These are phyloP conservation scores for Sussaba pulchella DNA, from an alignment of 2,888 invertebrate genomes.

Conservation along the genomic window DNA sequence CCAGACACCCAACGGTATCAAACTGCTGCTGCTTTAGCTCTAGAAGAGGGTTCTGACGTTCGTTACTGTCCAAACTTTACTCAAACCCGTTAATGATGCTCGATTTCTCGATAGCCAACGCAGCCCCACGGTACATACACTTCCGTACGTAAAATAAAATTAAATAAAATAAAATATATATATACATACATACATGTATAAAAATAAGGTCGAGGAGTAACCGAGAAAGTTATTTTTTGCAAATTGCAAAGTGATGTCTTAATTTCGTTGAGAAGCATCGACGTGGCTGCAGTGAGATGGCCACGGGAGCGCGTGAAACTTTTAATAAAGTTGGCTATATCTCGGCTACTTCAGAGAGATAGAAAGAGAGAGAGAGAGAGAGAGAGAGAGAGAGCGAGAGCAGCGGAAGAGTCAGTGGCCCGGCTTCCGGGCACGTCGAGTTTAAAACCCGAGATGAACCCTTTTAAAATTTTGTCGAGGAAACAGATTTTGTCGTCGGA, in stretches of 20 bases:
- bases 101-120: slow-evolving; percentile 34
- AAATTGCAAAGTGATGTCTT: slow-evolving; percentile 78
- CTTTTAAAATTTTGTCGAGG: slow-evolving; percentile 72
- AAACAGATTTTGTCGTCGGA: slow-evolving; percentile 73
- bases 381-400: no score
- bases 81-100: slow-evolving; percentile 51
- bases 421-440: slow-evolving; percentile 8
- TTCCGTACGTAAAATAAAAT: slow-evolving; percentile 17
- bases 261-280: slow-evolving; percentile 73
- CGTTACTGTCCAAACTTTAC: slow-evolving; percentile 53
- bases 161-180: background rate
- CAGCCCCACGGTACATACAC: background rate
- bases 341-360: slow-evolving; percentile 26
- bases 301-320: slow-evolving; percentile 71
- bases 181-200: background rate
- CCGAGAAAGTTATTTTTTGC: slow-evolving; percentile 55
- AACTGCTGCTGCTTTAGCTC: slow-evolving; percentile 21
- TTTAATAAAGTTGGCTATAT: slow-evolving; percentile 77
- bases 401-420: slow-evolving; percentile 11
- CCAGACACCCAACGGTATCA: slow-evolving; percentile 54
- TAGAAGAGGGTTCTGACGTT: slow-evolving; percentile 35
- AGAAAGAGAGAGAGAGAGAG: no score
- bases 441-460: slow-evolving; percentile 59
- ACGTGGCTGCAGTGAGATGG: slow-evolving; percentile 33
- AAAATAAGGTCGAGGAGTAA: slow-evolving; percentile 24